Conservation (phyloP, 2,113 vertebrate genomes). For the Arenaria interpres region DNA sequence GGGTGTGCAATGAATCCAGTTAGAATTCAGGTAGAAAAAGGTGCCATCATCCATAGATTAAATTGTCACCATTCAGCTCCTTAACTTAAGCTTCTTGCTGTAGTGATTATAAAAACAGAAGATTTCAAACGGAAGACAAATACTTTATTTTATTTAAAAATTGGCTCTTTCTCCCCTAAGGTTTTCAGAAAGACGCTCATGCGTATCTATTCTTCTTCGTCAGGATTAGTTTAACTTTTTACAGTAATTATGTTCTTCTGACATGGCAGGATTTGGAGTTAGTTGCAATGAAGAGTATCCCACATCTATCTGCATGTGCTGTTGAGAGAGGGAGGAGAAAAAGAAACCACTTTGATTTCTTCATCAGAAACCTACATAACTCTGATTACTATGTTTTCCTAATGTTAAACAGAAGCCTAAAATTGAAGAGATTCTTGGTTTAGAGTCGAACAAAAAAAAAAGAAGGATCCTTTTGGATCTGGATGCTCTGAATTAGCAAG, state of each 20-base stretch:
- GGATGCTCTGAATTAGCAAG: neutral
- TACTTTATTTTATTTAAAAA: neutral
- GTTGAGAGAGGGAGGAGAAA: neutral
- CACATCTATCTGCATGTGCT: neutral
- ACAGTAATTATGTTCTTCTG: neutral
- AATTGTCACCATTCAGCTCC: constrained; percentile 21
- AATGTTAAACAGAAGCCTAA: neutral
- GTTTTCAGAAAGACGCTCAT: neutral
- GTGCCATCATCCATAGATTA: constrained; percentile 50
- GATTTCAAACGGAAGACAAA: neutral
- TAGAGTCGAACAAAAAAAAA: neutral
- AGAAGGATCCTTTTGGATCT: neutral
- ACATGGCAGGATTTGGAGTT: neutral
- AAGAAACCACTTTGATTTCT: neutral
- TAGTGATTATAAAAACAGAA: constrained; percentile 25
- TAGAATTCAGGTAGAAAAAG: constrained; percentile 25
- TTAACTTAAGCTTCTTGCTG: constrained; percentile 27
- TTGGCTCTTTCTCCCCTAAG: neutral
- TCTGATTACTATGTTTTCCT: neutral
- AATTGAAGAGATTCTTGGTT: neutral
- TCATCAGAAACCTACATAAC: neutral
- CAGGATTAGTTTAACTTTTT: neutral
- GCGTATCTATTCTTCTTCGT: neutral
- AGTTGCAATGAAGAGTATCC: neutral
- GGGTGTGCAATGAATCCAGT: neutral